Evolutionary conservation across 2,888 invertebrate species (phyloP).

Genomic region (Chrysodeixis includens): DNA sequence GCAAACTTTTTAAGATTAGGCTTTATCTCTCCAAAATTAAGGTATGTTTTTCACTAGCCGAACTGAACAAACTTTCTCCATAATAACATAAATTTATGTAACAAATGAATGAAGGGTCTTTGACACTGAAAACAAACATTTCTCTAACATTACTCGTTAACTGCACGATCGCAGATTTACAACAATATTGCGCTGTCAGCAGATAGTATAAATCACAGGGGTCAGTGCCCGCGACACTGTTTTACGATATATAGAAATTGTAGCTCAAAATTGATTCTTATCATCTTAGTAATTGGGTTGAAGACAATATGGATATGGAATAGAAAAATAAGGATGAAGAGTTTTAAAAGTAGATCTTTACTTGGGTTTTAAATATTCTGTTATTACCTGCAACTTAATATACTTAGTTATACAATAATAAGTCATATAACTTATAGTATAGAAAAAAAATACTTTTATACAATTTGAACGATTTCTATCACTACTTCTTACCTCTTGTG

Average conservation of each 20-base stretch:
- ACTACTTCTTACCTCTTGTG: too few relatives aligned
- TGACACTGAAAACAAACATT: constrained; percentile 2
- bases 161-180: background rate
- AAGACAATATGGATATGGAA: too few relatives aligned
- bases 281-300: background rate
- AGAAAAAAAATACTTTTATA: too few relatives aligned
- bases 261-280: background rate
- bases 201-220: constrained; percentile 23
- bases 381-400: too few relatives aligned
- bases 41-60: background rate
- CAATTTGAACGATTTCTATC: too few relatives aligned
- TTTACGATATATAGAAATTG: constrained; percentile 15
- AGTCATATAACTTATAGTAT: too few relatives aligned
- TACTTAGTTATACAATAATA: too few relatives aligned
- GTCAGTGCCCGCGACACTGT: constrained; percentile 25
- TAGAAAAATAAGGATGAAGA: too few relatives aligned
- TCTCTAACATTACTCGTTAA: background rate
- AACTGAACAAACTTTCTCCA: background rate
- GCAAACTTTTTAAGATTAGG: background rate
- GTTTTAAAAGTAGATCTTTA: too few relatives aligned
- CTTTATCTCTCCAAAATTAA: background rate
- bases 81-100: background rate
- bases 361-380: too few relatives aligned
- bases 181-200: constrained; percentile 1
- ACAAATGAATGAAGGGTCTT: background rate